phyloP scores from a whole-genome alignment of 1,140 invertebrate genomes.

The Sycophaga agraensis region DNA sequence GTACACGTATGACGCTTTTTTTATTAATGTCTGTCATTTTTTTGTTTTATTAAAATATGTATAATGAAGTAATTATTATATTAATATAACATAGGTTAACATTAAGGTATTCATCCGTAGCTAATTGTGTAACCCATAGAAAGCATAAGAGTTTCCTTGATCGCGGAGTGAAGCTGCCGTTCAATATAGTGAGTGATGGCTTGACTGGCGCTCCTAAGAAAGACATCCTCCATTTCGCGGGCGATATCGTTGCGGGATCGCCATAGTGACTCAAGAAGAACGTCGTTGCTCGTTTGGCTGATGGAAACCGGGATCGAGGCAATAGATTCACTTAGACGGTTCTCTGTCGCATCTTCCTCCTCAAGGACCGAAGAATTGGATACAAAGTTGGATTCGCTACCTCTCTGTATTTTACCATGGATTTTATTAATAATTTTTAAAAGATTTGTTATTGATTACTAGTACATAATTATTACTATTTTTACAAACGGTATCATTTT shows the following conservation, averaged over 20 bases:
- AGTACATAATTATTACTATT: too few species aligned
- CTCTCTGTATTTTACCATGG: too few species aligned
- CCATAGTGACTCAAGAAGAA: conserved; percentile 36
- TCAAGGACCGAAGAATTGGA: background rate
- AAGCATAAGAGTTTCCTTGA: conserved; percentile 80
- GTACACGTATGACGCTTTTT: too few species aligned
- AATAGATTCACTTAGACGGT: background rate
- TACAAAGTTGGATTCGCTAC: conserved; percentile 1
- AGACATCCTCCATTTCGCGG: conserved; percentile 80
- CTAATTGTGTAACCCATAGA: conserved; percentile 84
- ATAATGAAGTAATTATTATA: too few species aligned
- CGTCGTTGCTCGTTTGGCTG: background rate
- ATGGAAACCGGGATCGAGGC: background rate
- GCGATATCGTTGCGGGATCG: conserved; percentile 64
- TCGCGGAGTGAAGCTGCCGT: conserved; percentile 76
- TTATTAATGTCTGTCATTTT: too few species aligned
- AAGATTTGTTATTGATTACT: too few species aligned
- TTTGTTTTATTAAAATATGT: too few species aligned
- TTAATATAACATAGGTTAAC: too few species aligned
- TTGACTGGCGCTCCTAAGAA: conserved; percentile 74
- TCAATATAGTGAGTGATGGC: conserved; percentile 82
- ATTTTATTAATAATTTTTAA: too few species aligned
- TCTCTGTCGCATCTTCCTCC: background rate
- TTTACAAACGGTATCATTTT: too few species aligned
- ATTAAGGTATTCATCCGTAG: conserved; percentile 74